Evolutionary conservation across 1,140 invertebrate genomes (phyloP).

Genomic region (Chionoecetes opilio): DNA sequence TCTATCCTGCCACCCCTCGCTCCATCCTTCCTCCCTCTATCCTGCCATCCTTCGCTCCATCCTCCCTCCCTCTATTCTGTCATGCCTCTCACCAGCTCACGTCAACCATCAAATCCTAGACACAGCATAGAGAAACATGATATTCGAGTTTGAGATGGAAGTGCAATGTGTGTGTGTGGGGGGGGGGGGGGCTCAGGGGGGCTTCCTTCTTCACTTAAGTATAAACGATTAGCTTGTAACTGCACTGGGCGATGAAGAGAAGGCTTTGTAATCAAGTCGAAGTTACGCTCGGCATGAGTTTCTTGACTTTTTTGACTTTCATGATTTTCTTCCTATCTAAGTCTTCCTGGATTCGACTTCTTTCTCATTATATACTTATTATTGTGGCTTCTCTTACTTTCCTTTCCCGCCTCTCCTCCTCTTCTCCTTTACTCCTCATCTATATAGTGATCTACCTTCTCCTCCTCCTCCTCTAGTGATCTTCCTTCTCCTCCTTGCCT

Average conservation of each 20-base stretch:
- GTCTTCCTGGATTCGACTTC: not conserved
- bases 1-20: not conserved
- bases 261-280: not conserved
- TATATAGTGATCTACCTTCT: not conserved
- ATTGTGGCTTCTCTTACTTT: not conserved
- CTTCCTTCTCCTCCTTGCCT: too few species aligned
- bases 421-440: not conserved
- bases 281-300: not conserved
- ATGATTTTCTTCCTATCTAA: not conserved
- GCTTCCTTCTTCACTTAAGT: too few species aligned
- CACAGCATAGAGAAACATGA: too few species aligned
- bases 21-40: not conserved
- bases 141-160: too few species aligned
- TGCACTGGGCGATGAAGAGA: too few species aligned
- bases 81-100: not conserved
- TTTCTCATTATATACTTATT: not conserved
- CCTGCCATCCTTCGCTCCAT: not conserved
- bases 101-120: not conserved
- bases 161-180: too few species aligned
- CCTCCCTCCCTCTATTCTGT: not conserved
- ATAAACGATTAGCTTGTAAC: too few species aligned
- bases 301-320: not conserved
- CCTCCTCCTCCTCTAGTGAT: not conserved
- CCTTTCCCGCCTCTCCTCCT: not conserved
- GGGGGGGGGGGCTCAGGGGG: too few species aligned